phyloP scores from a whole-genome alignment of 1,140 invertebrate genomes.

The Steinernema khuongi region DNA sequence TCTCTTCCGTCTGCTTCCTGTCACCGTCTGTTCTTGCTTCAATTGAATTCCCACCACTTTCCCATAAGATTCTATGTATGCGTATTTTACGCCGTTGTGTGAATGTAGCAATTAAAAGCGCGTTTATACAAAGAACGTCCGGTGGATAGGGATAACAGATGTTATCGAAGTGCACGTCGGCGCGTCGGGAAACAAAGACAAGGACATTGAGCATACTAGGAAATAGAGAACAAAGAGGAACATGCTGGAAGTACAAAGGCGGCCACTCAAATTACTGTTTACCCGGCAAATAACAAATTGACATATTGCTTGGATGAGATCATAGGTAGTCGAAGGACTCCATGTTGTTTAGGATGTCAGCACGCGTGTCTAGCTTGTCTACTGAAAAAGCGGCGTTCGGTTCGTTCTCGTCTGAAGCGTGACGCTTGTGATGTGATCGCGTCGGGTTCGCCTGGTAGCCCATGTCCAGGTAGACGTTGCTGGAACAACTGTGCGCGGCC shows the following conservation, averaged over 20 bases:
- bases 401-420: neutral
- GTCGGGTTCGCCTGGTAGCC: constrained; percentile 50
- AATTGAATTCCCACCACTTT: no score
- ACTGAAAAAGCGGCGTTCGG: neutral
- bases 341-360: neutral
- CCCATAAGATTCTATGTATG: no score
- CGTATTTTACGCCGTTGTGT: no score
- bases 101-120: no score
- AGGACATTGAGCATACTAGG: no score
- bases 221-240: no score
- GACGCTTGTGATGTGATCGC: constrained; percentile 6
- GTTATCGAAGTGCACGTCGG: no score
- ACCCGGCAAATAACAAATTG: neutral
- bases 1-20: no score
- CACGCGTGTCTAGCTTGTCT: neutral
- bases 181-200: no score
- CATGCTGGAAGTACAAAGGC: neutral
- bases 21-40: no score
- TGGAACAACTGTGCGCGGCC: constrained; percentile 37
- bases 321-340: neutral
- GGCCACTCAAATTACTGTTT: neutral
- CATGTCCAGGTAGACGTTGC: constrained; percentile 53
- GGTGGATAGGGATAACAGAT: no score
- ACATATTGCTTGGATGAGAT: neutral
- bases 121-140: no score